phyloP scores from a whole-genome alignment of 2,797 vertebrate species.

The Tolypeutes matacus region DNA sequence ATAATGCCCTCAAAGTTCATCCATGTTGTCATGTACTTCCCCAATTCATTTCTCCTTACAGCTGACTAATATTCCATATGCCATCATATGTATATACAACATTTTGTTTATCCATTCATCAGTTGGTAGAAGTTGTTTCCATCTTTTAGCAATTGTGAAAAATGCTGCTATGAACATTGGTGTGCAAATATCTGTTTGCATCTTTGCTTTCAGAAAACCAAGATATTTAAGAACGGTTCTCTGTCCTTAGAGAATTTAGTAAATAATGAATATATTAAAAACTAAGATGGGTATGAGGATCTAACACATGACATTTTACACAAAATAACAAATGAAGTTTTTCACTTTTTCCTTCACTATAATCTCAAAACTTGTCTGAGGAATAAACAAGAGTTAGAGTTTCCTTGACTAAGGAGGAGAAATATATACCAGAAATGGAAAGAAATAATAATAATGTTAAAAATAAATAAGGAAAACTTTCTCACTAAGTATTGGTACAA shows the following conservation, averaged over 20 bases:
- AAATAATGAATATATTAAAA: not conserved
- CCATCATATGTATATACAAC: too few relatives aligned
- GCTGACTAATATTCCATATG: too few relatives aligned
- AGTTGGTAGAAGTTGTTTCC: too few relatives aligned
- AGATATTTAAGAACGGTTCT: not conserved
- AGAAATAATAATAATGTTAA: not conserved
- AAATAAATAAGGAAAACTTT: constrained; percentile 29
- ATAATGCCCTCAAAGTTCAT: too few relatives aligned
- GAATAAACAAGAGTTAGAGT: not conserved
- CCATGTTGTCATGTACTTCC: too few relatives aligned
- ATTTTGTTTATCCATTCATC: too few relatives aligned
- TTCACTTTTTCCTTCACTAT: not conserved
- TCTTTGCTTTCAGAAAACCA: not conserved
- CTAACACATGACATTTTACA: not conserved
- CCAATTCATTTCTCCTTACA: too few relatives aligned
- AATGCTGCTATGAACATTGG: too few relatives aligned
- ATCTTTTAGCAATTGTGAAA: too few relatives aligned
- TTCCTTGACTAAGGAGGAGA: not conserved
- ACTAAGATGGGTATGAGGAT: not conserved
- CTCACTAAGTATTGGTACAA: not conserved
- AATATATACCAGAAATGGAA: not conserved
- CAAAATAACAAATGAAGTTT: not conserved
- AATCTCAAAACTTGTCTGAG: not conserved
- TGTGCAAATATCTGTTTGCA: too few relatives aligned
- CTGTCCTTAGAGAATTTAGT: not conserved